A percentile compares a stretch with the other conserved stretches of the same genome.
Conservation (phyloP, 2,113 vertebrate species). For the Siniperca knerii region DNA sequence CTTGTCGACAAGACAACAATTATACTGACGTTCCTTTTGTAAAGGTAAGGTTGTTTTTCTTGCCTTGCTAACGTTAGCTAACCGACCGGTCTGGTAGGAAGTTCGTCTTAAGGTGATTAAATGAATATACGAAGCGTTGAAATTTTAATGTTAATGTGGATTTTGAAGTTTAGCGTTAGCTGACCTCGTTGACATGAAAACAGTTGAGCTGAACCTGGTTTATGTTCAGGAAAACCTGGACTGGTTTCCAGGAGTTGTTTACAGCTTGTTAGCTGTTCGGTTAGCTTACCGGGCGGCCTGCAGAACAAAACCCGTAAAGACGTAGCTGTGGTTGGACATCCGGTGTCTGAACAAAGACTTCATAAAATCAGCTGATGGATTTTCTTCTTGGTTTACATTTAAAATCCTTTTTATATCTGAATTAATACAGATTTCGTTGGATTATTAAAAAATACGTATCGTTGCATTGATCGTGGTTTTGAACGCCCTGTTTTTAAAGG, state of each 20-base stretch:
- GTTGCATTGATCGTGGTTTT: fast-evolving
- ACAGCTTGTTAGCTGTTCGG: slow-evolving; percentile 28
- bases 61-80: slow-evolving; percentile 32
- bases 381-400: not conserved
- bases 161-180: fast-evolving
- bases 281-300: slow-evolving; percentile 59
- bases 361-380: slow-evolving; percentile 55
- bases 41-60: slow-evolving; percentile 73
- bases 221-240: fast-evolving
- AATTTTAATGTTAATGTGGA: no score
- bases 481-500: not conserved
- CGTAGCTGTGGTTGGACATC: slow-evolving; percentile 69
- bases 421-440: fast-evolving
- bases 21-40: slow-evolving; percentile 80
- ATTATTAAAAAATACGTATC: not conserved
- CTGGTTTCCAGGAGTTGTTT: not conserved
- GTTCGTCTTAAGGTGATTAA: not conserved
- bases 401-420: fast-evolving
- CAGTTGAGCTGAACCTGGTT: fast-evolving
- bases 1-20: slow-evolving; percentile 33
- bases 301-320: slow-evolving; percentile 48
- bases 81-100: slow-evolving; percentile 8
- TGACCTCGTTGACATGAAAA: not conserved
- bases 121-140: not conserved
- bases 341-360: slow-evolving; percentile 79